A percentile compares a stretch with the other conserved stretches of the same genome.
phyloP scores from a whole-genome alignment of 1,140 invertebrate genomes.

The Wasmannia auropunctata region DNA sequence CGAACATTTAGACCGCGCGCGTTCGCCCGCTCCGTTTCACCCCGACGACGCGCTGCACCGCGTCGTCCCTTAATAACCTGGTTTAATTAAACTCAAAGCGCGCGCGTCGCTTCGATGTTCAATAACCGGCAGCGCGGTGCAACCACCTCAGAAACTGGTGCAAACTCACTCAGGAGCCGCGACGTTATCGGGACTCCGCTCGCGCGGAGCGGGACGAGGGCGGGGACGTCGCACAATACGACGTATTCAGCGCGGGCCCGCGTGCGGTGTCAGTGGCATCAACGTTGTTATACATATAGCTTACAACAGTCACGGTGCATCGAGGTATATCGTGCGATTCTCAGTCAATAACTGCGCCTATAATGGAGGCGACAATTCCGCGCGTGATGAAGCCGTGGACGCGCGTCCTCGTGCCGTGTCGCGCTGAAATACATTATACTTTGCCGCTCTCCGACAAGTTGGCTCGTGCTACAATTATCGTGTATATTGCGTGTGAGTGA shows the following conservation, averaged over 20 bases:
- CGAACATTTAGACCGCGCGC: background rate
- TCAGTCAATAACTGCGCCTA: slow-evolving; percentile 25
- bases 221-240: slow-evolving; percentile 43
- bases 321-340: slow-evolving; percentile 38
- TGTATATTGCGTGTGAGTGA: too few relatives aligned
- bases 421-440: background rate
- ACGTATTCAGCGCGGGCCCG: background rate
- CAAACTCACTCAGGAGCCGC: slow-evolving; percentile 65
- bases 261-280: slow-evolving; percentile 21
- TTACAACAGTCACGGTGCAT: slow-evolving; percentile 46
- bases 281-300: slow-evolving; percentile 11
- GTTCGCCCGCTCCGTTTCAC: background rate
- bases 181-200: slow-evolving; percentile 61
- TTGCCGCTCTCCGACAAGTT: slow-evolving; percentile 23
- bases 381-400: background rate
- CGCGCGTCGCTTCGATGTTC: slow-evolving; percentile 67
- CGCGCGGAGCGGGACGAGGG: background rate
- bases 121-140: slow-evolving; percentile 68
- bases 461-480: background rate
- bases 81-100: slow-evolving; percentile 76
- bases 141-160: slow-evolving; percentile 67
- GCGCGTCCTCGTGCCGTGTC: background rate
- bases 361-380: slow-evolving; percentile 39
- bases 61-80: slow-evolving; percentile 62
- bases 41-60: too few relatives aligned